Evolutionary conservation across 2,888 invertebrate genomes (phyloP), one percentile per base, ranked within the genome.

Genomic region (Ephialtes manifestator): DNA sequence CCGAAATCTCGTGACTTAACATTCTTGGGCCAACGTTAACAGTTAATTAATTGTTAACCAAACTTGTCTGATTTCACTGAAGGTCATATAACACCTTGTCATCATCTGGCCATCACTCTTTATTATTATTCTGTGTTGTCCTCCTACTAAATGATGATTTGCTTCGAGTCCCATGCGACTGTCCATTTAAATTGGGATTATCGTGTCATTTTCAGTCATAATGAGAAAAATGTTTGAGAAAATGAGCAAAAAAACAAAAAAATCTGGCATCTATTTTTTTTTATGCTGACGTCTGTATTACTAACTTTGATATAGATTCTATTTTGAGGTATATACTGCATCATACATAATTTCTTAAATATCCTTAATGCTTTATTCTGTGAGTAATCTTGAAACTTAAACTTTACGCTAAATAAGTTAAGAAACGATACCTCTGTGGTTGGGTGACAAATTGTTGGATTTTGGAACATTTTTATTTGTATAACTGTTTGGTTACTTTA

Each of bases 1-100:
- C 5, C 28, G 4, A 24, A 51, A 51, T 60, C n/a, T 48, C 65
- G 39, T 35, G 24, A 24, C 68, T 31, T 35, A 28, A 20, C n/a
- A 58, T 18, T 20, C 0, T 0, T 20, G 10, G 2, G 11, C 18
- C n/a, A 18, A 20, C 10, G 20, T 20, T 39, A 11, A 63, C 65
- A n/a, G n/a, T 10, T 1, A 2, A 20, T 8, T 24, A 8, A n/a
- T 35, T 28, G 39, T 48, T 46, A 31, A 70, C 71, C 60, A 70
- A 63, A 58, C 31, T 58, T n/a, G 65, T 48, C 78, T 70, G 24
- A 55, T 65, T 51, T 79, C 75, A 75, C 46, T 79, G 81, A 85
- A 85, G 85, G 85, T 85, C 85, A 79, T 51, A 75, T 82, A 82
- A 79, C 79, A 82, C 79, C 71, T 85, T 82, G 75, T 85, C 81